Evolutionary conservation across 2,113 vertebrate genomes (phyloP), one percentile per base, ranked within the genome.

Genomic region (Ahaetulla prasina): DNA sequence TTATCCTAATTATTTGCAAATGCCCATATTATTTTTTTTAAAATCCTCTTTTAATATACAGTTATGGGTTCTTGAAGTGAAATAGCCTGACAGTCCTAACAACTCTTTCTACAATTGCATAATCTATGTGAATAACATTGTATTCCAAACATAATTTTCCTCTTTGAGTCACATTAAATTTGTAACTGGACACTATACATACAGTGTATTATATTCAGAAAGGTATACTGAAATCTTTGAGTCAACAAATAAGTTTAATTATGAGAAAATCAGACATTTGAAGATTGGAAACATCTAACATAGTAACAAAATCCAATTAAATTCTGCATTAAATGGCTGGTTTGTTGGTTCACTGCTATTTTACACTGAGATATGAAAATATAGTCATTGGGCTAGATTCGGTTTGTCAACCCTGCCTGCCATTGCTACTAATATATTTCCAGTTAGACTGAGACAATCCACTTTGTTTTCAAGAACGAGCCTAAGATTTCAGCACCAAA

Each of bases 1-100:
- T 85, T 85, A 43, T 43, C 12, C 63, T 89, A 92, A 92, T 89
- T 85, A 92, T 89, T 92, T 92, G 23, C 52, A 89, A 60, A 35
- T 2, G 12, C 18, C 22, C 18, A 8, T 89, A 84, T 89, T 89
- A 53, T 88, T 92, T 57, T 68, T 92, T 55, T 52, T 39, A 54
- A 54, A 60, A 60, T 25, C 23, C 4, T 39, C 12, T 57, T 50
- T 92, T 53, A 55, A 54, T 55, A 47, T 43, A 84, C 35, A 89
- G 2, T n/a, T 63, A 92, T 90, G n/a, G 50, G 92, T 43, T 90
- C n/a, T 90, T 92, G n/a, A 63, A 68, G 89, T 23, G 45, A 90
- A 92, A 86, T 63, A 52, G 30, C 54, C 50, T 43, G 45, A 52
- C n/a, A 60, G 22, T 2, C 20, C 18, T 80, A 85, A 14, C n/a